Conservation (phyloP, 2,888 invertebrate genomes). For the Vannuccia rotundouncinata region DNA sequence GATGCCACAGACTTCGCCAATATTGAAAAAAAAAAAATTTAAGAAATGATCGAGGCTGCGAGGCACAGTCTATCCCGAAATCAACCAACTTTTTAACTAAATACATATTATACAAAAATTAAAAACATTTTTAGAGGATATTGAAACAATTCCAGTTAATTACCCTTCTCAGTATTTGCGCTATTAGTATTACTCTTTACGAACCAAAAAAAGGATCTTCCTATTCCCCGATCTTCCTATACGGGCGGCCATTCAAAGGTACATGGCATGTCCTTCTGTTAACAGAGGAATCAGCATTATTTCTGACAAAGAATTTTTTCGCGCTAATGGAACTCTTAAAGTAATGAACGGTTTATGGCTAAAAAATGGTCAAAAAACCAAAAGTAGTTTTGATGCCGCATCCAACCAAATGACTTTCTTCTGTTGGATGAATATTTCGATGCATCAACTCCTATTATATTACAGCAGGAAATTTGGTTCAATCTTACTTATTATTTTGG, state of each 20-base stretch:
- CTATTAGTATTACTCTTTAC: neutral
- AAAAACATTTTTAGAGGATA: neutral
- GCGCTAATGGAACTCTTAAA: neutral
- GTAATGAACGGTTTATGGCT: neutral
- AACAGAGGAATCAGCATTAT: neutral
- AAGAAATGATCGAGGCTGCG: neutral
- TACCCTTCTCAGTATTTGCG: neutral
- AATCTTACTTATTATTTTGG: neutral
- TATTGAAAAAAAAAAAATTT: neutral
- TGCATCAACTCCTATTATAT: neutral
- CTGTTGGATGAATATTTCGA: neutral
- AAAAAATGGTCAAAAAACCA: neutral
- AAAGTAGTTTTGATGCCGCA: neutral
- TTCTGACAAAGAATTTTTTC: neutral
- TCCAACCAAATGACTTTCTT: neutral
- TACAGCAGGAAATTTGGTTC: neutral
- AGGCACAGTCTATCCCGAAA: neutral
- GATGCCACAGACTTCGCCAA: neutral
- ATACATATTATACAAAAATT: neutral
- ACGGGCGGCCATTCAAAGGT: neutral
- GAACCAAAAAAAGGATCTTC: neutral
- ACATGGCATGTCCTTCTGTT: neutral
- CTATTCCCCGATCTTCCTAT: neutral
- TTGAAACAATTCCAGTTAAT: neutral
- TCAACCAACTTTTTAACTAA: neutral